Evolutionary conservation across 1,140 invertebrate species (phyloP).

Genomic region (Saccostrea glomerata): DNA sequence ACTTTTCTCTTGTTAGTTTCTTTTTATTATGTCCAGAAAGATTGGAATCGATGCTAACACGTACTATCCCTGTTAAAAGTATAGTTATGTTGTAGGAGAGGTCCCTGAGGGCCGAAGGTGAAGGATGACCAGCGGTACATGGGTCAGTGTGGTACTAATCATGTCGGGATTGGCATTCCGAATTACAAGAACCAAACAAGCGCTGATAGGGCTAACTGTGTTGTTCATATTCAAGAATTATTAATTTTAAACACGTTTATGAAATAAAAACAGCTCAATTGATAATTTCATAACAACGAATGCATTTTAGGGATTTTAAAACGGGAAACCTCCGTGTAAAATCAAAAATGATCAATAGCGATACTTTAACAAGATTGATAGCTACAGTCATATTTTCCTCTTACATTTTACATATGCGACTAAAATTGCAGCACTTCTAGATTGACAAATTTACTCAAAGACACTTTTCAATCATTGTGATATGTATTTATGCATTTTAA

Average conservation of each 20-base stretch:
- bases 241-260: too few species aligned
- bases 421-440: not conserved
- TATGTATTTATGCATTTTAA: not conserved
- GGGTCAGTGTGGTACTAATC: not conserved
- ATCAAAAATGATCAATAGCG: too few species aligned
- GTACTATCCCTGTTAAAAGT: constrained; percentile 8
- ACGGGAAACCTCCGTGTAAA: too few species aligned
- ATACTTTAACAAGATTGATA: too few species aligned
- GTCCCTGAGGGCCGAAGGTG: not conserved
- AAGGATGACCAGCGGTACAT: not conserved
- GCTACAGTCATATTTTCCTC: too few species aligned
- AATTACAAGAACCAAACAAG: not conserved
- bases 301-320: too few species aligned
- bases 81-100: not conserved
- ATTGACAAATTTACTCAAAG: not conserved
- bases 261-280: too few species aligned
- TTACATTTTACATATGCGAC: too few species aligned
- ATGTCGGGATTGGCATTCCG: not conserved
- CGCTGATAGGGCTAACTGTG: not conserved
- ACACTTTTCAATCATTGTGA: constrained; percentile 13
- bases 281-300: too few species aligned
- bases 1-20: not conserved
- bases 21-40: not conserved
- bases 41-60: not conserved
- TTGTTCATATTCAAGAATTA: not conserved